Evolutionary conservation across 2,888 invertebrate species (phyloP).

Genomic region (Didymodactylos carnosus): DNA sequence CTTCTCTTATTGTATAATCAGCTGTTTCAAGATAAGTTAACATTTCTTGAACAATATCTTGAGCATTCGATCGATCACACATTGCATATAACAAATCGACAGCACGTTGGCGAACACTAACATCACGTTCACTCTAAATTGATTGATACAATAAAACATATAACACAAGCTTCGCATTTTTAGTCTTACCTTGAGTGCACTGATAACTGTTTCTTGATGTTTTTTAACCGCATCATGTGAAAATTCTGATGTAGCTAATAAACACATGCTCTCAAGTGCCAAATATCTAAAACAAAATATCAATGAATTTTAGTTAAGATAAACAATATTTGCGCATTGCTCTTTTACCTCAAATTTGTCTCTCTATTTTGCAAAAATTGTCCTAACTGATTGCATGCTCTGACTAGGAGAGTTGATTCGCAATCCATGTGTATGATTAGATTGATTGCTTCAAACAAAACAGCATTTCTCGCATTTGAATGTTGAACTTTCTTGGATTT

Average conservation of each 20-base stretch:
- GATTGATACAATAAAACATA: constrained; percentile 15
- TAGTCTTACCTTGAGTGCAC: constrained; percentile 64
- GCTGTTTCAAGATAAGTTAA: constrained; percentile 92
- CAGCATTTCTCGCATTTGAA: constrained; percentile 98
- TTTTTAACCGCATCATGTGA: constrained; percentile 99
- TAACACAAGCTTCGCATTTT: background rate
- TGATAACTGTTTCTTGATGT: constrained; percentile 94
- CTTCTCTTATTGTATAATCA: constrained; percentile 96
- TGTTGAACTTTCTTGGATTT: constrained; percentile 99
- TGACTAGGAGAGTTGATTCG: constrained; percentile 80
- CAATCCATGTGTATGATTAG: constrained; percentile 97
- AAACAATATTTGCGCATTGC: too few relatives aligned
- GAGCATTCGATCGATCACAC: constrained; percentile 97
- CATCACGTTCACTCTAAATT: constrained; percentile 78
- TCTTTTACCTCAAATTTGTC: too few relatives aligned
- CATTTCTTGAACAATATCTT: constrained; percentile 99
- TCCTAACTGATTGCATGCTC: constrained; percentile 94
- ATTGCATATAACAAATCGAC: constrained; percentile 95
- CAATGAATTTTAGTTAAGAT: too few relatives aligned
- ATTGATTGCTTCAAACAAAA: constrained; percentile 96
- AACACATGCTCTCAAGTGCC: constrained; percentile 96
- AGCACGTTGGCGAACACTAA: constrained; percentile 86
- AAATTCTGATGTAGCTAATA: constrained; percentile 92
- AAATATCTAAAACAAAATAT: constrained; percentile 61
- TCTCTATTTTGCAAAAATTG: constrained; percentile 80